Conservation (phyloP, 2,888 invertebrate genomes). For the Agrilus cyanescens region DNA sequence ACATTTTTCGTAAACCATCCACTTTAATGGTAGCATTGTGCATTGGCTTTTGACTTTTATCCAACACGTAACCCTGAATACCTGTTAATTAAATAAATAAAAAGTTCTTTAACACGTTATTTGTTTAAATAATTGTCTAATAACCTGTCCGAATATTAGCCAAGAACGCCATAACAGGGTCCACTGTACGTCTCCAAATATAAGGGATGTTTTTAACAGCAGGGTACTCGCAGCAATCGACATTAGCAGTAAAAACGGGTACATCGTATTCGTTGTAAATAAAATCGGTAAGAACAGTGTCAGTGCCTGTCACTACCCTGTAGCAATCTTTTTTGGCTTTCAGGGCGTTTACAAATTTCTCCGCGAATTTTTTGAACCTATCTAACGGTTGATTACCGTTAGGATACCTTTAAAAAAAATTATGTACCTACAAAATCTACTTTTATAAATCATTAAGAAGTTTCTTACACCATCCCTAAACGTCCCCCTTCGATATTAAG, state of each 20-base stretch:
- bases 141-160: conserved; percentile 50
- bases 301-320: conserved; percentile 28
- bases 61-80: conserved; percentile 57
- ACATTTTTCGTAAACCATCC: conserved; percentile 42
- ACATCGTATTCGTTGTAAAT: conserved; percentile 50
- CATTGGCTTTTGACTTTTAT: conserved; percentile 51
- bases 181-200: conserved; percentile 59
- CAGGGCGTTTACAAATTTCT: conserved; percentile 36
- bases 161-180: conserved; percentile 50
- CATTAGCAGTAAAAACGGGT: conserved; percentile 57
- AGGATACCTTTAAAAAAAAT: conserved; percentile 18
- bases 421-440: not conserved
- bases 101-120: not conserved
- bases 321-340: conserved; percentile 31
- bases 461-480: conserved; percentile 42
- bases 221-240: conserved; percentile 80
- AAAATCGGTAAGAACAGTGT: conserved; percentile 44
- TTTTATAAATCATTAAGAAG: not conserved
- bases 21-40: conserved; percentile 61
- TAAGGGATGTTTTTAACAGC: conserved; percentile 48
- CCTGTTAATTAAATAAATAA: conserved; percentile 35
- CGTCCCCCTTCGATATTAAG: conserved; percentile 65
- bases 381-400: conserved; percentile 20
- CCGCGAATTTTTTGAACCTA: conserved; percentile 41
- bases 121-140: not conserved